Conservation (phyloP, 1,140 invertebrate species). For the Pogonomyrmex californicus region DNA sequence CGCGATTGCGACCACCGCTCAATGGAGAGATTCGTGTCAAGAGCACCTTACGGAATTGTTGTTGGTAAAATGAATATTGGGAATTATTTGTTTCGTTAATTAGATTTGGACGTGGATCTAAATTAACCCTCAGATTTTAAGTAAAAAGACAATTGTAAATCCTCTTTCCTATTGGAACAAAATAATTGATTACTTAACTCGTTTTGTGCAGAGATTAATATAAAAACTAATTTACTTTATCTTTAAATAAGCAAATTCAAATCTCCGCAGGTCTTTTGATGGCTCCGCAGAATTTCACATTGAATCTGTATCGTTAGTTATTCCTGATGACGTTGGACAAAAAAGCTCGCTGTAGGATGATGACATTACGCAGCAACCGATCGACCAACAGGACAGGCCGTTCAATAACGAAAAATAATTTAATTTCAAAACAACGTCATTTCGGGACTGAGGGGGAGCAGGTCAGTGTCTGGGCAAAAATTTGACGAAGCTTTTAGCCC, state of each 20-base stretch:
- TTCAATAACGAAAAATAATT: constrained; percentile 79
- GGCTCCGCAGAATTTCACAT: neutral
- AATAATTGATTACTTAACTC: neutral
- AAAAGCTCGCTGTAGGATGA: constrained; percentile 41
- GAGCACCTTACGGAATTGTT: constrained; percentile 41
- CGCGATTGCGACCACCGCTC: constrained; percentile 43
- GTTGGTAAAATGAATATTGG: constrained; percentile 14
- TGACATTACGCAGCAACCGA: constrained; percentile 69
- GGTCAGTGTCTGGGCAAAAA: constrained; percentile 75
- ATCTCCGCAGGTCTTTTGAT: neutral
- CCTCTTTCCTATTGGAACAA: neutral
- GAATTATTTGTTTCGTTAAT: constrained; percentile 30
- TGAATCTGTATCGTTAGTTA: constrained; percentile 6
- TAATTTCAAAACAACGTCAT: constrained; percentile 83
- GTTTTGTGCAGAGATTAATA: neutral
- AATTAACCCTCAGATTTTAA: neutral
- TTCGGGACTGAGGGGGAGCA: constrained; percentile 45
- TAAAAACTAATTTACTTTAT: neutral
- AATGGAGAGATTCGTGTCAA: constrained; percentile 37
- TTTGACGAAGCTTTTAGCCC: constrained; percentile 83
- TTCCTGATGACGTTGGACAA: neutral
- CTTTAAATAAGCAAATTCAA: constrained; percentile 3
- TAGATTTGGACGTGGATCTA: neutral
- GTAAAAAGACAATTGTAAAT: neutral
- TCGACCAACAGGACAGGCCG: constrained; percentile 66